These are phyloP conservation scores for Pecten maximus DNA, from an alignment of 2,888 invertebrate species.

Conservation along the genomic window DNA sequence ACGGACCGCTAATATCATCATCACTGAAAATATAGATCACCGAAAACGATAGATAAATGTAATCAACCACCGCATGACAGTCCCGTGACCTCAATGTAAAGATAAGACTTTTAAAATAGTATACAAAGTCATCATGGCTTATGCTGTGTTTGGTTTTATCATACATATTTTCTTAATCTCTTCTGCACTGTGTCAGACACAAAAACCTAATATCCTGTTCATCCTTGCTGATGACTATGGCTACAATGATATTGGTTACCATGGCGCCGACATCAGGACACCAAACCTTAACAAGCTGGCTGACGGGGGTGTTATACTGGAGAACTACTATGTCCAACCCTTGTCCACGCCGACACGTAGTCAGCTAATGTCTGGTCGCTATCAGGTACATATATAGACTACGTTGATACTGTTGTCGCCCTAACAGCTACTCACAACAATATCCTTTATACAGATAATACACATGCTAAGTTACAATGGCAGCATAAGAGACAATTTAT, in stretches of 20 bases:
- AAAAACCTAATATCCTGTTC: conserved; percentile 75
- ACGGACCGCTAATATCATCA: too few relatives aligned
- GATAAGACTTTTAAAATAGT: background rate
- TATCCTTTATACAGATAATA: too few relatives aligned
- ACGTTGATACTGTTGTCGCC: too few relatives aligned
- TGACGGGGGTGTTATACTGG: conserved; percentile 73
- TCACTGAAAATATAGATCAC: too few relatives aligned
- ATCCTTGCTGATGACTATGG: conserved; percentile 80
- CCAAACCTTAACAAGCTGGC: conserved; percentile 76
- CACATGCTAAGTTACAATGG: too few relatives aligned
- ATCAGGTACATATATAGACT: conserved; percentile 69
- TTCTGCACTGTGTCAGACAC: background rate
- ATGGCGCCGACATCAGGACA: conserved; percentile 76
- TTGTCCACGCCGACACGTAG: conserved; percentile 79
- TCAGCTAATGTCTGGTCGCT: conserved; percentile 78
- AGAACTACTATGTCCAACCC: conserved; percentile 81
- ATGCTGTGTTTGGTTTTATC: background rate
- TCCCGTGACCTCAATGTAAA: background rate
- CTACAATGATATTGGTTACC: conserved; percentile 79
- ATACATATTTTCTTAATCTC: background rate
- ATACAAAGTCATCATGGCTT: background rate
- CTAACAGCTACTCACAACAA: too few relatives aligned
- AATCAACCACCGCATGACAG: background rate
- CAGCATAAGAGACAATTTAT: too few relatives aligned
- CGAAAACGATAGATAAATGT: background rate